Evolutionary conservation across 2,888 invertebrate species (phyloP).

Genomic region (Pegoplata infirma): DNA sequence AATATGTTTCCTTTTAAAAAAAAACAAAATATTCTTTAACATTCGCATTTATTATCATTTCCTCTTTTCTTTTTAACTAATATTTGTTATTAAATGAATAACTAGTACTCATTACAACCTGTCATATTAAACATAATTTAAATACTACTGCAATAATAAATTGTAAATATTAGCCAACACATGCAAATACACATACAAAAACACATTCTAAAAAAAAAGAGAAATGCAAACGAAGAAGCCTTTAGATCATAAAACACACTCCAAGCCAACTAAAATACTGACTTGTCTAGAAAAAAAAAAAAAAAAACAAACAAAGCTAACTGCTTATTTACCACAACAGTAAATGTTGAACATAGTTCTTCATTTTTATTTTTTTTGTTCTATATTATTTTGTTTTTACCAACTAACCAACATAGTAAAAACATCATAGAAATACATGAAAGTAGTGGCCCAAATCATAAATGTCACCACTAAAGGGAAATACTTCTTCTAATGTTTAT

Average conservation of each 20-base stretch:
- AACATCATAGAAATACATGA: neutral
- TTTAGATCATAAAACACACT: slow-evolving; percentile 36
- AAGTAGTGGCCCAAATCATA: slow-evolving; percentile 37
- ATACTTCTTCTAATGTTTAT: slow-evolving; percentile 12
- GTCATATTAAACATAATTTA: slow-evolving; percentile 63
- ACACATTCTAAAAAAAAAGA: neutral
- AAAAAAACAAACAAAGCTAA: too few relatives aligned
- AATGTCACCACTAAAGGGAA: slow-evolving; percentile 50
- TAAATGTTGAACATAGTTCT: slow-evolving; percentile 21
- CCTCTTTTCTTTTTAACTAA: neutral
- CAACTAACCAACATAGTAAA: too few relatives aligned
- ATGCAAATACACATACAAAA: slow-evolving; percentile 36
- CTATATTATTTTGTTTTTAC: neutral
- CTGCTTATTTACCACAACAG: slow-evolving; percentile 42
- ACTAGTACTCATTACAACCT: slow-evolving; percentile 43
- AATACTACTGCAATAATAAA: slow-evolving; percentile 74
- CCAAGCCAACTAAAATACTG: slow-evolving; percentile 41
- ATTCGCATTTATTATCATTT: neutral
- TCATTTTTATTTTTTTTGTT: neutral
- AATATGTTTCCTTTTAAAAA: neutral
- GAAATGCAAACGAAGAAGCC: slow-evolving; percentile 9
- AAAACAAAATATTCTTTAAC: neutral
- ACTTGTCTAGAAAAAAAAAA: slow-evolving; percentile 42
- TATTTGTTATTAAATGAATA: slow-evolving; percentile 29
- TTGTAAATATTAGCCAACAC: slow-evolving; percentile 72